phyloP scores from a whole-genome alignment of 2,888 invertebrate species.

The Drosophila nigricruria region DNA sequence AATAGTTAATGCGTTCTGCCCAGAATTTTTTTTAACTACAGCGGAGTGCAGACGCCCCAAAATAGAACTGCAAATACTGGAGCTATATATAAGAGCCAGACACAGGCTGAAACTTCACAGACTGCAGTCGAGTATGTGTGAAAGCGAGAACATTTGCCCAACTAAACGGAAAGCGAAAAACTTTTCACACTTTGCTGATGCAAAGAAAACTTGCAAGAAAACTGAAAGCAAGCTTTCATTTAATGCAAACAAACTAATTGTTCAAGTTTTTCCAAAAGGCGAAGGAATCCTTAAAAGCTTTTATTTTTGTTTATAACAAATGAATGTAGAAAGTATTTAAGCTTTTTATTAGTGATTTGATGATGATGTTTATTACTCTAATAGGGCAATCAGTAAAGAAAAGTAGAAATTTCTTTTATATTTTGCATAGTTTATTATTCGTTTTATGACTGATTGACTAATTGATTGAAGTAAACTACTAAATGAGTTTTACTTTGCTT shows the following conservation, averaged over 20 bases:
- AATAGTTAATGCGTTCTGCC: slow-evolving; percentile 62
- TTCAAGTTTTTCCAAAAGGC: neutral
- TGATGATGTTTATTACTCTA: neutral
- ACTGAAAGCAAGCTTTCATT: slow-evolving; percentile 4
- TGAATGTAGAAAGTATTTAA: neutral
- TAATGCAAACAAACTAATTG: slow-evolving; percentile 20
- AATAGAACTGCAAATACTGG: slow-evolving; percentile 62
- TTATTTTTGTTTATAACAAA: neutral
- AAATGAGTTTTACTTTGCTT: too few species aligned
- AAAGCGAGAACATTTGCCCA: slow-evolving; percentile 17
- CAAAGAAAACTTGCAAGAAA: neutral
- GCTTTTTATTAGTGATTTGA: neutral
- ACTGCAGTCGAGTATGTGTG: slow-evolving; percentile 18
- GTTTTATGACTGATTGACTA: too few species aligned
- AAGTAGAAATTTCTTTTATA: too few species aligned
- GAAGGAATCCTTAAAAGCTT: neutral
- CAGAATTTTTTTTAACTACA: slow-evolving; percentile 60
- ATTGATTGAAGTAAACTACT: too few species aligned
- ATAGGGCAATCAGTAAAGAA: neutral
- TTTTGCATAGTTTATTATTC: too few species aligned
- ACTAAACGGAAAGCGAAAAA: slow-evolving; percentile 20
- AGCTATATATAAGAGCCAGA: slow-evolving; percentile 68
- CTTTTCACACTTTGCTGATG: slow-evolving; percentile 3
- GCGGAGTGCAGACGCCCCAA: slow-evolving; percentile 55
- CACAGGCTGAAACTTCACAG: slow-evolving; percentile 57